Percentiles rank a stretch among this genome's conserved stretches.
Conservation (phyloP, 2,888 invertebrate species). For the Tetranychus piercei region DNA sequence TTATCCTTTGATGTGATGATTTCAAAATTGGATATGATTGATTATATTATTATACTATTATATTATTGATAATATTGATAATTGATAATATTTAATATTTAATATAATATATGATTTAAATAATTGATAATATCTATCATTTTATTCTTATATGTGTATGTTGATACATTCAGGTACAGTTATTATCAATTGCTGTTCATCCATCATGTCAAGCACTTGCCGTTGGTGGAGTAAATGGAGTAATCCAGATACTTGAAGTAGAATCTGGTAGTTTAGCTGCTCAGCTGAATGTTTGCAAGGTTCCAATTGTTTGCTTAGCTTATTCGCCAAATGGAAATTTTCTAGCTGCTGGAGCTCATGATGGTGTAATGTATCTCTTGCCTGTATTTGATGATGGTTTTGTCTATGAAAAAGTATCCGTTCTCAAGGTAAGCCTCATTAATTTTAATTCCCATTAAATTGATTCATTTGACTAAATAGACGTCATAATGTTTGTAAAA, state of each 20-base stretch:
- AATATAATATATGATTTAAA: no score
- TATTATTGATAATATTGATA: no score
- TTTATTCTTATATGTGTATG: neutral
- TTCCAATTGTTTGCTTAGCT: slow-evolving; percentile 20
- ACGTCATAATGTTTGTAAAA: neutral
- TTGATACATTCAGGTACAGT: neutral
- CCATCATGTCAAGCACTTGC: slow-evolving; percentile 40
- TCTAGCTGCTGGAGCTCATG: slow-evolving; percentile 18
- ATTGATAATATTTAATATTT: no score
- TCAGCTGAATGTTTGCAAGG: slow-evolving; percentile 13
- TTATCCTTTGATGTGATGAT: no score
- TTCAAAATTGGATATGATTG: no score
- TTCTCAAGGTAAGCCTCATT: slow-evolving; percentile 17
- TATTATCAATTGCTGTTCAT: slow-evolving; percentile 20
- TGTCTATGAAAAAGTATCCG: slow-evolving; percentile 20
- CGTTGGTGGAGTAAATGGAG: slow-evolving; percentile 74
- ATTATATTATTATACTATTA: no score
- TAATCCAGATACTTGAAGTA: slow-evolving; percentile 40
- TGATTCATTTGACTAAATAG: no score
- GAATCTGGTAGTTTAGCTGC: slow-evolving; percentile 9
- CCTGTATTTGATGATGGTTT: slow-evolving; percentile 18
- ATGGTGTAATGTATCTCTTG: slow-evolving; percentile 19
- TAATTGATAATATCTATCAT: no score
- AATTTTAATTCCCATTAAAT: neutral
- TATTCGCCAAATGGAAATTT: slow-evolving; percentile 19